Percentiles rank a stretch among this genome's conserved stretches.
Evolutionary conservation across 2,113 vertebrate genomes (phyloP).

Genomic region (Amphiprion percula): DNA sequence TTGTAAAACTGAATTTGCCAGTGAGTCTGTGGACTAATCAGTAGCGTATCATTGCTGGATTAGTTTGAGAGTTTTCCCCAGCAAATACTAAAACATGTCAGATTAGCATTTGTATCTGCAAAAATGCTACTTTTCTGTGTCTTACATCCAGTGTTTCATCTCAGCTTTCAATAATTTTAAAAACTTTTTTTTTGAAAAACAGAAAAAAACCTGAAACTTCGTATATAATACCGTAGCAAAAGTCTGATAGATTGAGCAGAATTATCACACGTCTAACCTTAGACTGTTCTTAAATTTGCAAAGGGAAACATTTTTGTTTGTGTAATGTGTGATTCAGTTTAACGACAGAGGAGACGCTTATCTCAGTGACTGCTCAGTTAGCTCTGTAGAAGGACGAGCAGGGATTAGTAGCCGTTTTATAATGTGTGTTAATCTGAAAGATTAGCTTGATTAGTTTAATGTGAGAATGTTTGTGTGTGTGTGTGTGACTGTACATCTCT

Average conservation of each 20-base stretch:
- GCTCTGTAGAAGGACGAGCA: conserved; percentile 35
- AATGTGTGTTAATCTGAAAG: conserved; percentile 71
- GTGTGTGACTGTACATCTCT: conserved; percentile 2
- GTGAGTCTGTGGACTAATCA: no score
- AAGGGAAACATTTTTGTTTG: conserved; percentile 7
- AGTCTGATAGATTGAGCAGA: neutral
- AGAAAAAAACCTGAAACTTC: neutral
- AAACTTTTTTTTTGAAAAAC: no score
- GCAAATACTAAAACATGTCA: no score
- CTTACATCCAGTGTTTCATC: neutral
- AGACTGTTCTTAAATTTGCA: neutral
- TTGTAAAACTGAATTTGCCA: neutral
- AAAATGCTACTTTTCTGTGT: neutral
- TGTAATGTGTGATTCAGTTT: neutral
- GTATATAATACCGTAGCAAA: neutral
- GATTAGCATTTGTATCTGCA: no score
- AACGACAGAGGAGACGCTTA: conserved; percentile 28
- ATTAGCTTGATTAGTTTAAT: conserved; percentile 67
- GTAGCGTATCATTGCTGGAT: no score
- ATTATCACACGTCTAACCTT: neutral
- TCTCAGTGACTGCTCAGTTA: conserved; percentile 44
- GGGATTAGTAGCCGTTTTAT: conserved; percentile 64
- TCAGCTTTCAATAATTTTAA: no score
- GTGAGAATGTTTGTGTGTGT: conserved; percentile 39
- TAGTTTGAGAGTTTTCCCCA: no score